These are phyloP conservation scores for Prosapia bicincta DNA, from an alignment of 2,888 invertebrate genomes.

Conservation along the genomic window DNA sequence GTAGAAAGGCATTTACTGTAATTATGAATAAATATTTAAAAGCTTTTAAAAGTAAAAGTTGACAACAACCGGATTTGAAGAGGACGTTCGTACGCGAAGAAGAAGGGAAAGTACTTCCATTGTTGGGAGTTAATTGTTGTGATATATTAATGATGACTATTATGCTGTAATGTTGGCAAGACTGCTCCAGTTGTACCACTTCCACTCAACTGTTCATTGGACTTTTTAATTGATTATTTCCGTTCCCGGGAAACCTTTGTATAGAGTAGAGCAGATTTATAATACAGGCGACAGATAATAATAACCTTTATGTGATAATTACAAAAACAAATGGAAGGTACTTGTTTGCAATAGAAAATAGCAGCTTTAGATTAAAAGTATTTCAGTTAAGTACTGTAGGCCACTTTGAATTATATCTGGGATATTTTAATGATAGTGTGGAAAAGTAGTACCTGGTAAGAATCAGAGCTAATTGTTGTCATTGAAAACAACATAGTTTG, in stretches of 20 bases:
- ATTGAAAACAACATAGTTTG: too few relatives aligned
- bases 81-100: neutral
- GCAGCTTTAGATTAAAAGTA: too few relatives aligned
- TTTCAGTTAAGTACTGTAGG: too few relatives aligned
- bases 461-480: too few relatives aligned
- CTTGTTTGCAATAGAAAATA: neutral
- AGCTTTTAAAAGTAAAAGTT: neutral
- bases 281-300: neutral
- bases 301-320: neutral
- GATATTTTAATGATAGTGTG: too few relatives aligned
- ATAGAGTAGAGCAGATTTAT: neutral
- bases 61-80: neutral
- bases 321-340: neutral
- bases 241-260: neutral
- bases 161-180: neutral
- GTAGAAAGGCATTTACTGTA: neutral
- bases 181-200: neutral
- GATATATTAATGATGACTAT: neutral
- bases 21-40: neutral
- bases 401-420: too few relatives aligned
- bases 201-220: neutral
- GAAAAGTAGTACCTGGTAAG: too few relatives aligned
- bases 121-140: constrained; percentile 2
- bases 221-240: neutral
- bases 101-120: neutral